Percentiles rank a stretch among this genome's conserved stretches.
Evolutionary conservation across 2,888 invertebrate species (phyloP).

Genomic region (Lapara coniferarum): DNA sequence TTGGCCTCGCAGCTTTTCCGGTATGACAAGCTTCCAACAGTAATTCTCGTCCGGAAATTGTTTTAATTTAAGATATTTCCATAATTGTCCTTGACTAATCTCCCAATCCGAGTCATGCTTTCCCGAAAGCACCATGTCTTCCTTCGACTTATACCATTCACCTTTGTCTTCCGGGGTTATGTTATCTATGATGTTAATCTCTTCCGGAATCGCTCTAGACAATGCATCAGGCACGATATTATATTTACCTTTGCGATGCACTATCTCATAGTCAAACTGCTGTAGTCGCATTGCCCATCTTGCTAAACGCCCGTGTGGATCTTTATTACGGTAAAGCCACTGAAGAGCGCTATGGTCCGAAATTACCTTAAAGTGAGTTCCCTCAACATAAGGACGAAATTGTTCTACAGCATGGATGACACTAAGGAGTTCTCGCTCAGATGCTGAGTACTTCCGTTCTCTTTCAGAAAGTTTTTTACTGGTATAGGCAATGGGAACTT

Average conservation of each 20-base stretch:
- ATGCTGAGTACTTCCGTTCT: too few relatives aligned
- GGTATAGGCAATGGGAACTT: too few relatives aligned
- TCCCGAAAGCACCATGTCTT: too few relatives aligned
- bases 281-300: not conserved
- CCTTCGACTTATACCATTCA: not conserved
- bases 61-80: too few relatives aligned
- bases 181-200: not conserved
- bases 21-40: constrained; percentile 4
- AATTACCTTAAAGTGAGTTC: not conserved
- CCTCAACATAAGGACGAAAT: not conserved
- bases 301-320: constrained; percentile 1
- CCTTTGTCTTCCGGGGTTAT: not conserved
- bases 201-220: not conserved
- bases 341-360: not conserved
- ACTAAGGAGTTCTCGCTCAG: not conserved
- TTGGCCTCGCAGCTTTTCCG: not conserved
- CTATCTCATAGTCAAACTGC: too few relatives aligned
- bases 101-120: too few relatives aligned
- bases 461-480: too few relatives aligned
- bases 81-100: too few relatives aligned
- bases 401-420: constrained; percentile 7
- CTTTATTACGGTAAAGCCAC: not conserved
- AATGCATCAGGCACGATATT: too few relatives aligned
- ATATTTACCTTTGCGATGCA: too few relatives aligned
- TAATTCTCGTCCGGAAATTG: not conserved